Conservation (phyloP, 2,797 vertebrate species). For the Silurus aristotelis region DNA sequence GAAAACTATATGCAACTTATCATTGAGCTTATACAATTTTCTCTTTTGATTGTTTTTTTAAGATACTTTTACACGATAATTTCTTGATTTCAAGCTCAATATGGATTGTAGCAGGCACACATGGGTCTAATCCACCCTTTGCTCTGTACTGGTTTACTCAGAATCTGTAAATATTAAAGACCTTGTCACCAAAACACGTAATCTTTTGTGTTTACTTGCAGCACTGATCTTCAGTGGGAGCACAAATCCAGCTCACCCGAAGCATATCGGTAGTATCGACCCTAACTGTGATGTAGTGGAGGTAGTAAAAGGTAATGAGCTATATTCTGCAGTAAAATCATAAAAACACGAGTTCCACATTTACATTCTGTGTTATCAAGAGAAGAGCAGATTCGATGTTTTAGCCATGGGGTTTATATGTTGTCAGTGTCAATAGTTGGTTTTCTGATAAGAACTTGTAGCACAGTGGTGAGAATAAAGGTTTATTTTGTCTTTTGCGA, state of each 20-base stretch:
- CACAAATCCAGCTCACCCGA: slow-evolving; percentile 86
- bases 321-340: background rate
- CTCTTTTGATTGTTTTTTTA: too few species aligned
- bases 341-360: background rate
- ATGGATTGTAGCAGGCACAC: background rate
- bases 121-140: background rate
- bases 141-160: background rate
- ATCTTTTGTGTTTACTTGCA: slow-evolving; percentile 59
- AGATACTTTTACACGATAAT: background rate
- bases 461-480: background rate
- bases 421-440: background rate
- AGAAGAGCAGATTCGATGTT: background rate
- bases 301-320: slow-evolving; percentile 86
- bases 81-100: background rate
- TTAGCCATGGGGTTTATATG: background rate
- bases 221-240: slow-evolving; percentile 92
- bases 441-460: background rate
- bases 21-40: background rate
- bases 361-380: too few species aligned
- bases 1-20: background rate
- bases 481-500: background rate
- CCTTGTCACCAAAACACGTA: background rate
- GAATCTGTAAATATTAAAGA: slow-evolving; percentile 6
- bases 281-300: slow-evolving; percentile 91
- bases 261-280: slow-evolving; percentile 96